Evolutionary conservation across 2,888 invertebrate genomes (phyloP), one percentile per base, ranked within the genome.

Genomic region (Brassicogethes aeneus): DNA sequence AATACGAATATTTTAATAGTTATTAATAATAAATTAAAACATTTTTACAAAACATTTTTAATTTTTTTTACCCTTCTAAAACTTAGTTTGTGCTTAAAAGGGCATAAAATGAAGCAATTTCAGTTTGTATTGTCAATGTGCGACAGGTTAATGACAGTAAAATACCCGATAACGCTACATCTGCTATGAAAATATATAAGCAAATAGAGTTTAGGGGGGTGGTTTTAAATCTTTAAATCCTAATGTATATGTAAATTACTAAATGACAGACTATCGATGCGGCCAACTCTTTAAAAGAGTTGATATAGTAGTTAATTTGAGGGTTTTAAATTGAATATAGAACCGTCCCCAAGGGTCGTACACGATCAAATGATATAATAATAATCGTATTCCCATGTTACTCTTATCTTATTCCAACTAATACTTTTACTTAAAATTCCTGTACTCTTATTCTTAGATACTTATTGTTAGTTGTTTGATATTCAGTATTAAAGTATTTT

Each of bases 241-340:
- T 47, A 42, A 47, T 48, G 51, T 48, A 51, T 48, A 51, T 51
- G 51, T 42, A 51, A 51, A 51, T 51, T 43, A 51, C 42, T 46
- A 47, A 47, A 47, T 51, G 47, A 41, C 38, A 34, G 34, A 50
- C 43, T 47, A 46, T 38, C 34, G 34, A 36, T 36, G 36, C 17
- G 36, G 36, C 36, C 36, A 36, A 36, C 17, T 36, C 17, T 7
- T 23, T 7, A 10, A 10, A 23, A 10, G 23, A 23, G 23, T 23
- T 23, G 23, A 23, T 23, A 23, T 23, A 10, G 5, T 23, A 5
- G 23, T 23, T 23, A 23, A 23, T 5, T 7, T 23, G 23, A 10
- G 23, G 23, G 10, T 23, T 7, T 10, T 5, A 7, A 23, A 23
- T 23, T 23, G 23, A 23, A 23, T 10, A 23, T 7, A 10, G 23